phyloP scores from a whole-genome alignment of 2,797 vertebrate species.

The Cacajao melanocephalus region DNA sequence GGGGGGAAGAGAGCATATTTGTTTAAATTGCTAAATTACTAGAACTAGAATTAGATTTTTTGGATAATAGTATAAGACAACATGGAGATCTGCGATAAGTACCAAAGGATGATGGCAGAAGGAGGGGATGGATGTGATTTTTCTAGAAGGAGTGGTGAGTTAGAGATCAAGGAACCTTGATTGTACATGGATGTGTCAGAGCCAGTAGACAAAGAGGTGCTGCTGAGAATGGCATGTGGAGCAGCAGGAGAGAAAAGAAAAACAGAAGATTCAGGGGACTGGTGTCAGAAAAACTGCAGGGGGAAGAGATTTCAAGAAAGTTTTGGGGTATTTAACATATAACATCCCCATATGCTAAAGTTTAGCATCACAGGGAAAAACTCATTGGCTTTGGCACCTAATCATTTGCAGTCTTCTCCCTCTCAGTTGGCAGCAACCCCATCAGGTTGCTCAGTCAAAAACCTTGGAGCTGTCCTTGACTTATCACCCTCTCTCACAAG shows the following conservation, averaged over 20 bases:
- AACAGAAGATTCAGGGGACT: not conserved
- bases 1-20: not conserved
- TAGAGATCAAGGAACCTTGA: not conserved
- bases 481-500: not conserved
- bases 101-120: not conserved
- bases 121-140: not conserved
- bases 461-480: not conserved
- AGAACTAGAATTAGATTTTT: not conserved
- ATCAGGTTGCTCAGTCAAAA: not conserved
- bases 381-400: not conserved
- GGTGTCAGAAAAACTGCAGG: not conserved
- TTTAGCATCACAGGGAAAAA: not conserved
- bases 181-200: not conserved
- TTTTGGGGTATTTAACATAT: not conserved
- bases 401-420: not conserved
- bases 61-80: not conserved
- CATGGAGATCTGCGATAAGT: not conserved
- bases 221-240: accelerated
- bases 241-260: not conserved
- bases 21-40: not conserved
- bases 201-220: not conserved
- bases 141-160: not conserved
- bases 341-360: not conserved
- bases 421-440: not conserved
- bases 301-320: not conserved